Conservation (phyloP, 2,888 invertebrate species). For the Harpagoxenus sublaevis region DNA sequence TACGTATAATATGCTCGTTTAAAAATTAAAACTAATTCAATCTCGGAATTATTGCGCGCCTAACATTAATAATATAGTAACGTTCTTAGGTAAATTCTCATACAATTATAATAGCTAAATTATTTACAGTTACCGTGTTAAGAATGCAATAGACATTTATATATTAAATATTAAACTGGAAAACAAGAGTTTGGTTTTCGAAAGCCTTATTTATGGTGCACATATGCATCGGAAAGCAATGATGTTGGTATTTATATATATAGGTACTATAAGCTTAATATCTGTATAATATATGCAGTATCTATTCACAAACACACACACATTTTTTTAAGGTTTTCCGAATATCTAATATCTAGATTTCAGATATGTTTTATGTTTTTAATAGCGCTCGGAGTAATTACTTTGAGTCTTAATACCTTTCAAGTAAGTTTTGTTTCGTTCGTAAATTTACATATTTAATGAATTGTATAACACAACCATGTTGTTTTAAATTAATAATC, state of each 20-base stretch:
- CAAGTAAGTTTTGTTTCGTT: neutral
- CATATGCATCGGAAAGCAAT: slow-evolving; percentile 12
- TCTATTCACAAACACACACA: too few relatives aligned
- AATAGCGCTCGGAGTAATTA: neutral
- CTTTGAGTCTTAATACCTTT: neutral
- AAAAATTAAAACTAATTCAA: too few relatives aligned
- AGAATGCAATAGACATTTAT: neutral
- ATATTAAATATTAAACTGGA: neutral
- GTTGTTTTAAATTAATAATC: neutral
- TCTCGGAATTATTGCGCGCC: too few relatives aligned
- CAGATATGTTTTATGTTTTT: neutral
- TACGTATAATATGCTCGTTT: too few relatives aligned
- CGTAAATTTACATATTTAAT: neutral
- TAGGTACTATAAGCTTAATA: too few relatives aligned
- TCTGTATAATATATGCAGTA: neutral
- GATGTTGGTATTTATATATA: neutral
- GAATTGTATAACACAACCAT: neutral
- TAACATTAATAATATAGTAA: too few relatives aligned
- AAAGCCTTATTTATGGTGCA: neutral
- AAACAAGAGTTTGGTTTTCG: neutral
- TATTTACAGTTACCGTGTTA: slow-evolving; percentile 1
- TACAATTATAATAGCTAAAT: neutral
- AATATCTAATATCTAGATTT: neutral
- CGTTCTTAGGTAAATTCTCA: neutral
- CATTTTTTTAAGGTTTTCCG: neutral